Evolutionary conservation across 2,797 vertebrate species (phyloP).

Genomic region (Mycteria americana): DNA sequence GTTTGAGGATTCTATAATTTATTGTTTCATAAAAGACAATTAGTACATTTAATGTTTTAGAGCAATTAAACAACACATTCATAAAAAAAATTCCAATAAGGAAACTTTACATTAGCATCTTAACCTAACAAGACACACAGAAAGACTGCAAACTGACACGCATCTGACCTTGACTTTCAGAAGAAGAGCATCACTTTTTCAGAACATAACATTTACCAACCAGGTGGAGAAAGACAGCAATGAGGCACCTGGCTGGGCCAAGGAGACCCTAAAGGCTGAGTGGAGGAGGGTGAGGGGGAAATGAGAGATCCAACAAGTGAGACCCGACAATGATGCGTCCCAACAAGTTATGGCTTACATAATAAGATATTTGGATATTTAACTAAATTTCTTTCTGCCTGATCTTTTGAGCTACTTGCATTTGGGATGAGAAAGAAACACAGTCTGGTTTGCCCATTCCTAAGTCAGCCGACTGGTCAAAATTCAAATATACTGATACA

Average conservation of each 20-base stretch:
- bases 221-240: neutral
- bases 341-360: neutral
- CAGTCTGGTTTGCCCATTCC: neutral
- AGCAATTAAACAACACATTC: neutral
- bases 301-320: neutral
- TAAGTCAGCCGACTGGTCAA: neutral
- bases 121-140: accelerated
- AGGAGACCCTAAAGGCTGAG: neutral
- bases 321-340: neutral
- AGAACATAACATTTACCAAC: neutral
- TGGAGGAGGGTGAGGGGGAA: neutral
- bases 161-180: neutral
- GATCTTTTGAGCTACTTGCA: neutral
- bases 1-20: neutral
- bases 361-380: neutral
- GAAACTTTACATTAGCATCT: neutral
- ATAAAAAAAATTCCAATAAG: neutral
- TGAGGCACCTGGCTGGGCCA: neutral
- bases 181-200: neutral
- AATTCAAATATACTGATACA: neutral
- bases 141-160: neutral
- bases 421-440: neutral
- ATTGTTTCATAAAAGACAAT: slow-evolving; percentile 11
- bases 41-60: neutral
- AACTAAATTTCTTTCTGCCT: neutral